phyloP scores from a whole-genome alignment of 2,888 invertebrate genomes.

The Xestia xanthographa region DNA sequence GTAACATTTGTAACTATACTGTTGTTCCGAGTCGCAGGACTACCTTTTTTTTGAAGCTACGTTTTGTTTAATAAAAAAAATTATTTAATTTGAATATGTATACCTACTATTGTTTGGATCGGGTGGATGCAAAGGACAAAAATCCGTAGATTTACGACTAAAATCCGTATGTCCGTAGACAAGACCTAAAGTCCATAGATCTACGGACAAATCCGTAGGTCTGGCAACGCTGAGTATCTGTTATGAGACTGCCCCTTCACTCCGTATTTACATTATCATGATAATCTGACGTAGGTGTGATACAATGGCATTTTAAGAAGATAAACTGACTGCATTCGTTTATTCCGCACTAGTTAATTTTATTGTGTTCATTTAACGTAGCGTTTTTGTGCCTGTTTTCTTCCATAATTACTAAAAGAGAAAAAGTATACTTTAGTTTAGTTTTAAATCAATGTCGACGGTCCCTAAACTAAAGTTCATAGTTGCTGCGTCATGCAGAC shows the following conservation, averaged over 20 bases:
- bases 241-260: constrained; percentile 71
- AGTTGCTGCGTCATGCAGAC: constrained; percentile 22
- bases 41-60: no score
- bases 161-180: no score
- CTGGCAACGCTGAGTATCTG: no score
- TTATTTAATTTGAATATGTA: no score
- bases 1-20: no score
- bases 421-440: background rate
- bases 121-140: no score
- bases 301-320: constrained; percentile 53
- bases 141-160: no score
- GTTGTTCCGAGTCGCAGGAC: no score
- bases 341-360: constrained; percentile 48
- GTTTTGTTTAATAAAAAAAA: no score
- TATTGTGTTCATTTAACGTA: constrained; percentile 33
- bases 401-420: constrained; percentile 1
- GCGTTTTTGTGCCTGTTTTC: constrained; percentile 20
- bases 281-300: constrained; percentile 58
- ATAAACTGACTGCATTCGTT: constrained; percentile 41
- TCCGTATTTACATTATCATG: constrained; percentile 66
- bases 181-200: no score
- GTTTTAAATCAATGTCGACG: constrained; percentile 17
- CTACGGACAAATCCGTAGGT: no score
- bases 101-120: no score
- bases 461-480: constrained; percentile 22